Conservation (phyloP, 2,113 vertebrate species). For the Zeus faber region DNA sequence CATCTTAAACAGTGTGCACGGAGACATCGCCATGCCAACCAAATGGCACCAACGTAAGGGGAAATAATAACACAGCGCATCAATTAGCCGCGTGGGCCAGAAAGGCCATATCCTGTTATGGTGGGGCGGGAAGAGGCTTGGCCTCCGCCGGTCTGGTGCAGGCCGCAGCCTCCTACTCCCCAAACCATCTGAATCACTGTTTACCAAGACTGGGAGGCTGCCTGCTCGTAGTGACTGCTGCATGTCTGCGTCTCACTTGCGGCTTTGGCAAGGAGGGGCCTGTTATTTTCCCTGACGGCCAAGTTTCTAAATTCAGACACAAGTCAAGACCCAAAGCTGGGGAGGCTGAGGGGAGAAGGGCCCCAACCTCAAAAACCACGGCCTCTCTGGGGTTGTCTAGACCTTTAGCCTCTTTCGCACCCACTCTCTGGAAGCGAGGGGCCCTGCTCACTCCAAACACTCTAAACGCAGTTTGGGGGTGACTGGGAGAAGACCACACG, state of each 20-base stretch:
- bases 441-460: conserved; percentile 14
- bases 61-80: conserved; percentile 57
- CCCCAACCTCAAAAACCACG: conserved; percentile 78
- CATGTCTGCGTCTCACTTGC: conserved; percentile 62
- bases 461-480: conserved; percentile 31
- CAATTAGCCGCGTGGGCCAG: conserved; percentile 40
- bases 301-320: conserved; percentile 68
- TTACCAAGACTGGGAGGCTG: conserved; percentile 69
- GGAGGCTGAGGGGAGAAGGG: conserved; percentile 23
- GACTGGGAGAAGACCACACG: conserved; percentile 19
- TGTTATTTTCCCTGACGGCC: conserved; percentile 51
- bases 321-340: conserved; percentile 50
- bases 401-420: conserved; percentile 70
- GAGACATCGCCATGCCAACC: conserved; percentile 33
- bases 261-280: conserved; percentile 45
- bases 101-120: conserved; percentile 70
- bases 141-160: conserved; percentile 41
- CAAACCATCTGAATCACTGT: conserved; percentile 68
- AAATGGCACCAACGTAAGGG: conserved; percentile 36
- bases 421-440: conserved; percentile 25
- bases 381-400: conserved; percentile 77
- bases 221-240: conserved; percentile 41
- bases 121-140: conserved; percentile 54
- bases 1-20: conserved; percentile 26
- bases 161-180: conserved; percentile 66